Percentiles rank a stretch among this genome's conserved stretches.
These are phyloP conservation scores for Patagioenas fasciata DNA, from an alignment of 2,113 vertebrate genomes.

Conservation along the genomic window DNA sequence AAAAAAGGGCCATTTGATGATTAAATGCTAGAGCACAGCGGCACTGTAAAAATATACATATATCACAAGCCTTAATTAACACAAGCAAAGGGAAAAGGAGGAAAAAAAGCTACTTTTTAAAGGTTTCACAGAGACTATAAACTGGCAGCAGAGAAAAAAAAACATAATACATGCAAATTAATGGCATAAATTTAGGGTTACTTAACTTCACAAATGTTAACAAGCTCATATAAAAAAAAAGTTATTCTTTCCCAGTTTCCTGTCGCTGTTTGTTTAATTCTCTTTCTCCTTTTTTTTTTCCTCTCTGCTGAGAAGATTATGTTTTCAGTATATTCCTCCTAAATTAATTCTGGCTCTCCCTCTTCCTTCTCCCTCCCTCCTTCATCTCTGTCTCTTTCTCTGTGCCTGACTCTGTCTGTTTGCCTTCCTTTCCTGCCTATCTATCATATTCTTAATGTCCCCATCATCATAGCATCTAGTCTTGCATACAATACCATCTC, in stretches of 20 bases:
- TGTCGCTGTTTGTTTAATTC: constrained; percentile 59
- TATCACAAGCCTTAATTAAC: constrained; percentile 71
- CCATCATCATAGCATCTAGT: background rate
- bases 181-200: constrained; percentile 73
- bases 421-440: constrained; percentile 32
- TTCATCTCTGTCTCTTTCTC: background rate
- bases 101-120: constrained; percentile 61
- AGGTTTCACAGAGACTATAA: constrained; percentile 60
- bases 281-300: background rate
- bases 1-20: constrained; percentile 41
- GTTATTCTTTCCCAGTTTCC: constrained; percentile 65
- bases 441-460: constrained; percentile 33
- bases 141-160: constrained; percentile 44
- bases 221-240: constrained; percentile 74
- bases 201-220: constrained; percentile 78
- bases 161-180: constrained; percentile 70
- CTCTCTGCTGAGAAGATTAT: constrained; percentile 51
- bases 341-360: constrained; percentile 59
- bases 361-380: background rate
- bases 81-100: constrained; percentile 55
- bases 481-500: background rate
- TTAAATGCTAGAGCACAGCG: constrained; percentile 36
- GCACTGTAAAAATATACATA: constrained; percentile 59
- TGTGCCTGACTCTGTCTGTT: constrained; percentile 13
- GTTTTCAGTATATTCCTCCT: constrained; percentile 55